Evolutionary conservation across 2,797 vertebrate species (phyloP).

Genomic region (Myioborus miniatus): DNA sequence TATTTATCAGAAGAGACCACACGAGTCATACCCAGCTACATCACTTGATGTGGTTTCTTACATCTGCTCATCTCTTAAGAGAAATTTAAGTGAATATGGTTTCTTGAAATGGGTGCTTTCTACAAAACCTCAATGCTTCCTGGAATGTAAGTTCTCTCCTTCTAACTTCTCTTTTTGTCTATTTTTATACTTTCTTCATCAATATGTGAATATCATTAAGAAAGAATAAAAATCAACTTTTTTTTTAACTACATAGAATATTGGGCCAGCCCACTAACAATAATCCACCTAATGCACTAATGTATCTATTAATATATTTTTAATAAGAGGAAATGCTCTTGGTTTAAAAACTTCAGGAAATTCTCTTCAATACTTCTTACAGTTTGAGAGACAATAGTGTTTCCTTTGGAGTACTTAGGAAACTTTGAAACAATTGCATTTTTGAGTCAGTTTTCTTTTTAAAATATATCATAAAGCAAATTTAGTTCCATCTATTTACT

Average conservation of each 20-base stretch:
- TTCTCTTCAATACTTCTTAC: not conserved
- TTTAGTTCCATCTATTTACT: not conserved
- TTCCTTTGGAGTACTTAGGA: not conserved
- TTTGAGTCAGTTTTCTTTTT: not conserved
- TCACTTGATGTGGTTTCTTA: too few species aligned
- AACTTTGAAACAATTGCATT: not conserved
- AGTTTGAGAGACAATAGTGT: not conserved
- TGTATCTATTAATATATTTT: not conserved
- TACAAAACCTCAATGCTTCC: not conserved
- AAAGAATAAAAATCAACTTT: not conserved
- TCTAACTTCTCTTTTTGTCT: not conserved
- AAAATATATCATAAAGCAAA: not conserved
- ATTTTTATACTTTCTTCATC: not conserved
- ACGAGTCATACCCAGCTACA: accelerated
- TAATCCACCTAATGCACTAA: not conserved
- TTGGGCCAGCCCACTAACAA: not conserved
- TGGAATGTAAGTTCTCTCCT: not conserved
- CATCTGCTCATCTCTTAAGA: not conserved
- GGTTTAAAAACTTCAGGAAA: not conserved
- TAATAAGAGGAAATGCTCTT: not conserved
- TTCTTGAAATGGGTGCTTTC: not conserved
- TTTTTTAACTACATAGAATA: not conserved
- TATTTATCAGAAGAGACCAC: not conserved
- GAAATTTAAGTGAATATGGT: not conserved
- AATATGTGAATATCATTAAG: not conserved